A percentile compares a stretch with the other conserved stretches of the same genome.
Evolutionary conservation across 2,113 vertebrate genomes (phyloP).

Genomic region (Takifugu flavidus): DNA sequence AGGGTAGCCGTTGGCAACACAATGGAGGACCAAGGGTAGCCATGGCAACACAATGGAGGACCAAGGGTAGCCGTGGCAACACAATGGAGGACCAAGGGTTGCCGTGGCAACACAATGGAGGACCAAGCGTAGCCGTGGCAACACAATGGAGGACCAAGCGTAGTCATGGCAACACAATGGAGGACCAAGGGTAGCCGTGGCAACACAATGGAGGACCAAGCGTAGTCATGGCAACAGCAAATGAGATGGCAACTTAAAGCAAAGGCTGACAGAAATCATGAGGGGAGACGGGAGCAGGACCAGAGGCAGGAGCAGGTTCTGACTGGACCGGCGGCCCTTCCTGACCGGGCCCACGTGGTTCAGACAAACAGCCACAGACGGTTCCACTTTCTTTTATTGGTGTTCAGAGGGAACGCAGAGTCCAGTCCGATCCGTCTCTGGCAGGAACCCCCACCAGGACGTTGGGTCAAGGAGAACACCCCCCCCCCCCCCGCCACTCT

Average conservation of each 20-base stretch:
- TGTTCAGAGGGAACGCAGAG: constrained; percentile 3
- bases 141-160: constrained; percentile 55
- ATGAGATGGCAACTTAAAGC: too few relatives aligned
- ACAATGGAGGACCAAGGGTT: constrained; percentile 50
- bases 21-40: constrained; percentile 46
- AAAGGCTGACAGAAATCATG: neutral
- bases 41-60: too few relatives aligned
- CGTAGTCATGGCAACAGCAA: neutral
- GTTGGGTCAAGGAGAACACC: neutral
- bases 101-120: constrained; percentile 64
- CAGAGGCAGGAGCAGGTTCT: neutral
- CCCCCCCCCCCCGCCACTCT: constrained; percentile 1
- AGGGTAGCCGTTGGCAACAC: constrained; percentile 64
- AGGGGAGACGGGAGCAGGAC: neutral
- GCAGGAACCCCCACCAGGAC: too few relatives aligned
- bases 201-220: constrained; percentile 57
- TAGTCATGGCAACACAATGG: constrained; percentile 62
- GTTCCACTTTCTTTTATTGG: constrained; percentile 35
- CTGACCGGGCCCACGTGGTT: too few relatives aligned
- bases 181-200: too few relatives aligned
- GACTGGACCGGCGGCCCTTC: too few relatives aligned
- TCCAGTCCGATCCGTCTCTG: too few relatives aligned
- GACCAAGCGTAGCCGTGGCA: too few relatives aligned
- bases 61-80: too few relatives aligned
- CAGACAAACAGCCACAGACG: constrained; percentile 1